Percentiles rank a stretch among this genome's conserved stretches.
Evolutionary conservation across 2,888 invertebrate genomes (phyloP).

Genomic region (Dasypolia templi): DNA sequence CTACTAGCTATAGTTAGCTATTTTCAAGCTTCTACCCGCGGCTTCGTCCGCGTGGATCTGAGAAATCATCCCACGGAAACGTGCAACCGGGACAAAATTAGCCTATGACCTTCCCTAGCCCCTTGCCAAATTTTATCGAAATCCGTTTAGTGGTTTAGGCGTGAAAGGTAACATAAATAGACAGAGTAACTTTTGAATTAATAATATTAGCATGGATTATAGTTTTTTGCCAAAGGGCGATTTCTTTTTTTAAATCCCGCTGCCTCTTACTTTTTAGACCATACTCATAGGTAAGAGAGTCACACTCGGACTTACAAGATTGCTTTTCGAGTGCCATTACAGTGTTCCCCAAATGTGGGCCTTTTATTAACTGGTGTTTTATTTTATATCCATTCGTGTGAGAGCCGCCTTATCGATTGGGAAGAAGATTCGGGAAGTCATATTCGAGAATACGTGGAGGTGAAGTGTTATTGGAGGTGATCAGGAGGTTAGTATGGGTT

Average conservation of each 20-base stretch:
- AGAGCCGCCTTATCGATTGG: slow-evolving; percentile 42
- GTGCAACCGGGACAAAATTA: no score
- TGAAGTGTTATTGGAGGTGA: slow-evolving; percentile 27
- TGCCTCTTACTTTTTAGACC: slow-evolving; percentile 61
- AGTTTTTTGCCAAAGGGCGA: no score
- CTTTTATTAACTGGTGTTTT: slow-evolving; percentile 80
- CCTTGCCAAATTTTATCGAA: no score
- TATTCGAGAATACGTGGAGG: slow-evolving; percentile 19
- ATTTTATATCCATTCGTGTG: slow-evolving; percentile 61
- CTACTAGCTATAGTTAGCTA: no score
- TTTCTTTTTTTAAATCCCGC: slow-evolving; percentile 28
- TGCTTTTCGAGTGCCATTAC: slow-evolving; percentile 86
- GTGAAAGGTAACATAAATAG: no score
- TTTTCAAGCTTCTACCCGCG: no score
- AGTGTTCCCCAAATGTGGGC: slow-evolving; percentile 80
- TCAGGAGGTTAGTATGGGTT: slow-evolving; percentile 9
- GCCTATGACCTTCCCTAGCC: no score
- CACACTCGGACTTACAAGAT: slow-evolving; percentile 85
- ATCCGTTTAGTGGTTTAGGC: no score
- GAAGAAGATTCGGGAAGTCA: slow-evolving; percentile 32
- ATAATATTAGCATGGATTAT: no score
- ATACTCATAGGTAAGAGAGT: slow-evolving; percentile 73
- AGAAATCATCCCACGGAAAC: no score
- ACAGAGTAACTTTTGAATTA: no score
- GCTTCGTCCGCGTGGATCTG: no score